phyloP scores from a whole-genome alignment of 2,888 invertebrate genomes.

The Ornithoptera alexandrae region DNA sequence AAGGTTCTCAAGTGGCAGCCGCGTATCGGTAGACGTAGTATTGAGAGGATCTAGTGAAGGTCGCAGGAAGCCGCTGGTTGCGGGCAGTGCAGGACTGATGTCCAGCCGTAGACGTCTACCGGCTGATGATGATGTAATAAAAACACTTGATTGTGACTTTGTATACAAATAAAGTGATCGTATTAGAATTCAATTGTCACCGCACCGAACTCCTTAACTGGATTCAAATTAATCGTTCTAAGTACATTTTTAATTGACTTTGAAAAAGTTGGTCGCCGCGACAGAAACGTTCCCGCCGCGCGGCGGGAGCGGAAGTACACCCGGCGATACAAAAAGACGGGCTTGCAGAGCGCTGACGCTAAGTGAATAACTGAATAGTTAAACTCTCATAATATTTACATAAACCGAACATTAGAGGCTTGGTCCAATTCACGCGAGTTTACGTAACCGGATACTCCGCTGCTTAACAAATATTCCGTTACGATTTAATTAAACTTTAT shows the following conservation, averaged over 20 bases:
- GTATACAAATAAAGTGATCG: slow-evolving; percentile 16
- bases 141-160: too few species aligned
- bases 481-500: too few species aligned
- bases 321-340: slow-evolving; percentile 68
- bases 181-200: slow-evolving; percentile 43
- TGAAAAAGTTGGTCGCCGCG: slow-evolving; percentile 46
- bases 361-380: slow-evolving; percentile 79
- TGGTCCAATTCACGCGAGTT: slow-evolving; percentile 47
- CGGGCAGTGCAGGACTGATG: too few species aligned
- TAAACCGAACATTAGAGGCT: slow-evolving; percentile 72
- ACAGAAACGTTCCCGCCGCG: slow-evolving; percentile 41
- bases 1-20: too few species aligned
- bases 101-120: too few species aligned
- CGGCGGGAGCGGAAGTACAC: slow-evolving; percentile 48
- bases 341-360: slow-evolving; percentile 61
- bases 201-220: slow-evolving; percentile 46
- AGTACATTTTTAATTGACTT: slow-evolving; percentile 58
- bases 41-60: too few species aligned
- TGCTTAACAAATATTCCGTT: not conserved
- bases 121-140: too few species aligned
- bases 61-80: too few species aligned
- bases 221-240: slow-evolving; percentile 58
- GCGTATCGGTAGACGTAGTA: too few species aligned
- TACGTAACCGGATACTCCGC: slow-evolving; percentile 34
- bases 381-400: slow-evolving; percentile 78